Evolutionary conservation across 1,140 invertebrate species (phyloP), one percentile per base, ranked within the genome.

Genomic region (Gonioctena quinquepunctata): DNA sequence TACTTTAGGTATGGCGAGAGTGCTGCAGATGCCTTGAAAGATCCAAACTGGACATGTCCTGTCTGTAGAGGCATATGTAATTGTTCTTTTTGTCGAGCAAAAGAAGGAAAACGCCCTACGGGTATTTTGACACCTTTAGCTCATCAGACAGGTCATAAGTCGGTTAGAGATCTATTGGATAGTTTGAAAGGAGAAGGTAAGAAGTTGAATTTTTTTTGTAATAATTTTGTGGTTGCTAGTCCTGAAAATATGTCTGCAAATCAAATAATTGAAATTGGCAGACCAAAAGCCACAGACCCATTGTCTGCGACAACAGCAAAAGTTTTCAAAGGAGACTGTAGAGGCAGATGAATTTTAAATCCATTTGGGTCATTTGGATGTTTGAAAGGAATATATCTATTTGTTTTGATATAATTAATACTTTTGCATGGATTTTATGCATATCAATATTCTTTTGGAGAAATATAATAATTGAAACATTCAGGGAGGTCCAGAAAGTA

Each of bases 41-140:
- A 86, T 75, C 83, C 84, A 77, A 72, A 83, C 42, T 87, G 85
- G 86, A 66, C 70, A 23, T 87, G 86, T 74, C 84, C 84, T 50
- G 83, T 84, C 11, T 87, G 86, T 64, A 73, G 85, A 27, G 80
- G 74, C 19, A 76, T 83, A 3, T 87, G 85, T 65, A 86, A 86
- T 65, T 86, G 86, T 71, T 85, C 84, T 11, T 82, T 86, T 71
- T 86, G 86, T 70, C 78, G 85, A 71, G 82, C 74, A 6, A 80
- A 76, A 59, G 73, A 79, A 68, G 85, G 85, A 3, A 82, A 83
- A 78, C 22, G 69, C 25, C 85, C 86, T 18, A 86, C 85, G 22
- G 85, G 85, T 52, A 80, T 83, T 54, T 76, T 86, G 52, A 77
- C 79, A 2, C 82, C 80, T 19, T 7, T 77, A 2, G 84, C 71